Evolutionary conservation across 1,140 invertebrate species (phyloP), one percentile per base, ranked within the genome.

Genomic region (Zaprionus lachaisei): DNA sequence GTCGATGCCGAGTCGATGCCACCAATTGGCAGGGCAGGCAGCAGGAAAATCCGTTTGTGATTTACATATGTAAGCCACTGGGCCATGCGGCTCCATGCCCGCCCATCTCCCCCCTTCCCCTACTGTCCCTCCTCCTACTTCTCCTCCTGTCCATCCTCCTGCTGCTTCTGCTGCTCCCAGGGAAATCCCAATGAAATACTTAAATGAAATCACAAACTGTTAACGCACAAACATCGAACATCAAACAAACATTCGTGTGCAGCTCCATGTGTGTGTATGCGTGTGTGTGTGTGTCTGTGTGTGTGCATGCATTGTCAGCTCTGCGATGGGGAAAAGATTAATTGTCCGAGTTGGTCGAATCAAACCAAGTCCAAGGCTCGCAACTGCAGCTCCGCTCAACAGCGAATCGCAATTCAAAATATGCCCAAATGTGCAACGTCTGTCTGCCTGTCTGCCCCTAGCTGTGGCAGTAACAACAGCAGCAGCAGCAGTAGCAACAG

Each of bases 191-290:
- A 76, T 72, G 73, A 76, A 76, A 76, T 76, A 76, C 73, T 76
- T 76, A 76, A 76, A 76, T 76, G 61, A 76, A 76, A 76, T 72
- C 68, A 76, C 73, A 76, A 72, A 66, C 73, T 76, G 73, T 76
- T 76, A 65, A 72, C 73, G 68, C 51, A 34, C 65, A 71, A 72
- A 72, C 69, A 72, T 75, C 67, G 72, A 71, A 63, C 67, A 75
- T 71, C 72, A 71, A 64, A 60, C 68, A 70, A 75, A 58, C 73
- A 72, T 72, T 44, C n/a, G 49, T 38, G 47, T 54, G 47, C 47
- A 47, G 41, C 41, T 47, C n/a, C 26, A 38, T 41, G 22, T 37
- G 26, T 38, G 1, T 65, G 60, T 34, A 24, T 49, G 57, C 26
- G 34, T 63, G 56, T 62, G 38, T 34, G 15, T 49, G 2, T 64